These are phyloP conservation scores for Punctoribates punctum DNA, from an alignment of 2,888 invertebrate genomes.

Conservation along the genomic window DNA sequence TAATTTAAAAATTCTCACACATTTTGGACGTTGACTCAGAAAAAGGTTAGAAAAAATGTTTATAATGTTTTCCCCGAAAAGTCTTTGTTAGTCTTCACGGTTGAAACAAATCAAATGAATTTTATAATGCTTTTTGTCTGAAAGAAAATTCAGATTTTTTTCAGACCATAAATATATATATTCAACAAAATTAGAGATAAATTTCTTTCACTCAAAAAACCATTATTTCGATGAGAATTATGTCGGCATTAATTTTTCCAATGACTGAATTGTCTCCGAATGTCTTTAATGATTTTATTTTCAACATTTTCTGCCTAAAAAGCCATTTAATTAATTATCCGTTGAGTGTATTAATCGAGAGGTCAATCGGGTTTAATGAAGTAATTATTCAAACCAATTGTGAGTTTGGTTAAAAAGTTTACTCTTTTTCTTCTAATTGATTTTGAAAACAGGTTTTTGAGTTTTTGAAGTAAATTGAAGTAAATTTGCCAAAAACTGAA, in stretches of 20 bases:
- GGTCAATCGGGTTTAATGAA: neutral
- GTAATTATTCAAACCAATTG: neutral
- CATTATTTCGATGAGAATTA: constrained; percentile 25
- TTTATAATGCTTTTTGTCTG: constrained; percentile 6
- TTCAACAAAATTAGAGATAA: neutral
- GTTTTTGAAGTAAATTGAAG: neutral
- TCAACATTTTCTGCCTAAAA: neutral
- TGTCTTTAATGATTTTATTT: neutral
- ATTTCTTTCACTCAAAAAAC: neutral
- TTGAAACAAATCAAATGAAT: constrained; percentile 29
- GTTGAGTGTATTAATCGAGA: neutral
- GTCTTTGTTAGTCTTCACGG: constrained; percentile 28
- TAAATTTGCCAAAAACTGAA: neutral
- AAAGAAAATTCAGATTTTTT: neutral
- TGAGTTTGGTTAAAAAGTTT: too few relatives aligned
- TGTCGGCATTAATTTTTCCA: neutral
- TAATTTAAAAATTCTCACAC: constrained; percentile 32
- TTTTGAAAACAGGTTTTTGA: too few relatives aligned
- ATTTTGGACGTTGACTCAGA: constrained; percentile 27
- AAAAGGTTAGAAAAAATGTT: constrained; percentile 8
- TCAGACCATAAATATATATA: too few relatives aligned
- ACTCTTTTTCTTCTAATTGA: too few relatives aligned
- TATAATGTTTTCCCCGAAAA: constrained; percentile 15
- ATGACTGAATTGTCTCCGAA: neutral
- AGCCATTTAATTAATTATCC: neutral